Conservation (phyloP, 2,888 invertebrate genomes). For the Nephrotoma appendiculata region DNA sequence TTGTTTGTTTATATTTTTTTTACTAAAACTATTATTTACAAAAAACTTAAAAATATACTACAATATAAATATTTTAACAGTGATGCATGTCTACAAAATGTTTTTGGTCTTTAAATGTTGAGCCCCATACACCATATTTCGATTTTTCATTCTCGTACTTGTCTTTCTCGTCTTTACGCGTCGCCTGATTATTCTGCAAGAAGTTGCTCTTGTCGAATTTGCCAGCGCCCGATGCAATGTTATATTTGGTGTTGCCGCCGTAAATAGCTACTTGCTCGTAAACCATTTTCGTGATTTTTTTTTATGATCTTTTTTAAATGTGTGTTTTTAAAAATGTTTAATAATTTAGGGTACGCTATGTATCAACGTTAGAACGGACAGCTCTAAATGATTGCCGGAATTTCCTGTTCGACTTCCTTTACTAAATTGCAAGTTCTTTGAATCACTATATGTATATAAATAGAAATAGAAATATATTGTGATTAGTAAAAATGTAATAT, state of each 20-base stretch:
- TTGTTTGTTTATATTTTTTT: too few relatives aligned
- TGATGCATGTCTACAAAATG: constrained; percentile 58
- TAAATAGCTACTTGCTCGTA: background rate
- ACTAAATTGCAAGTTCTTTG: constrained; percentile 64
- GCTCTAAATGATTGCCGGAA: constrained; percentile 71
- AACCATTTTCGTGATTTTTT: background rate
- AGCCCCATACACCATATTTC: constrained; percentile 51
- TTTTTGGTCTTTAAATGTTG: constrained; percentile 57
- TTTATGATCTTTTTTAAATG: background rate
- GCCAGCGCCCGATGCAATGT: background rate
- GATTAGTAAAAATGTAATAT: background rate
- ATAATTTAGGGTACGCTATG: constrained; percentile 69
- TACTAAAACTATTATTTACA: background rate
- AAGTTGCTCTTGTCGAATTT: background rate
- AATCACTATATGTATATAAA: constrained; percentile 44
- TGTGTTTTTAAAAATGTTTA: background rate
- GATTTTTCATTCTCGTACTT: background rate
- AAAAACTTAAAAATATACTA: background rate
- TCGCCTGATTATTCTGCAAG: background rate
- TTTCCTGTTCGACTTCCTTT: constrained; percentile 76
- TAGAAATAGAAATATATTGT: background rate
- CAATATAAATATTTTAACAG: constrained; percentile 30
- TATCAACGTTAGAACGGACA: constrained; percentile 65
- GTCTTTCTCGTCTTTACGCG: background rate
- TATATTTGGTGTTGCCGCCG: background rate